These are phyloP conservation scores for Perizoma affinitatum DNA, from an alignment of 2,888 invertebrate genomes.

Conservation along the genomic window DNA sequence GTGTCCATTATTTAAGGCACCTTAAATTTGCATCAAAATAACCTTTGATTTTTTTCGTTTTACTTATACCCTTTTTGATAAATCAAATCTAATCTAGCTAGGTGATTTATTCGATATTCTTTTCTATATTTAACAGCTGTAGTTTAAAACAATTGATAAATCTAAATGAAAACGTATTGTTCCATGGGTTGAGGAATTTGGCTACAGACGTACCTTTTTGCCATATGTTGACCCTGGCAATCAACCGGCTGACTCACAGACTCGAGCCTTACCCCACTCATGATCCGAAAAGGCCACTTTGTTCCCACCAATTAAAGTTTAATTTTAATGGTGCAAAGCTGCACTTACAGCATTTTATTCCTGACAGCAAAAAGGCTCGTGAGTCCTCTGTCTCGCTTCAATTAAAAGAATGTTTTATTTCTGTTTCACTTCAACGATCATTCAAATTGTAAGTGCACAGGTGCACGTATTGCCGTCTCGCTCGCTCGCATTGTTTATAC, in stretches of 20 bases:
- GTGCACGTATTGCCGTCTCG: constrained; percentile 70
- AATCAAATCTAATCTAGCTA: no score
- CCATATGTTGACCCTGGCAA: constrained; percentile 82
- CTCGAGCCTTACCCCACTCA: constrained; percentile 39
- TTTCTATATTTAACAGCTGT: constrained; percentile 14
- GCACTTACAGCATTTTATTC: constrained; percentile 47
- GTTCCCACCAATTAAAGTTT: constrained; percentile 19
- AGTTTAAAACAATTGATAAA: constrained; percentile 33
- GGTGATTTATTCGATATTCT: constrained; percentile 13
- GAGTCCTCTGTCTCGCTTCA: constrained; percentile 60
- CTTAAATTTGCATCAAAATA: no score
- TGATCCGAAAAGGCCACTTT: constrained; percentile 39
- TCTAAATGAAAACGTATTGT: constrained; percentile 29
- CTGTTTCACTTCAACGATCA: constrained; percentile 64
- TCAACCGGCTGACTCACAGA: constrained; percentile 52
- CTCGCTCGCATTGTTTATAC: constrained; percentile 56
- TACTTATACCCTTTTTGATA: background rate
- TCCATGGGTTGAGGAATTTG: constrained; percentile 38
- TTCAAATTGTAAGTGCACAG: constrained; percentile 79
- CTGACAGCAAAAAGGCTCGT: constrained; percentile 40
- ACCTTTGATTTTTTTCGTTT: no score
- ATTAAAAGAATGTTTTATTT: constrained; percentile 72
- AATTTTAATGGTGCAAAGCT: constrained; percentile 37
- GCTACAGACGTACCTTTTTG: constrained; percentile 60
- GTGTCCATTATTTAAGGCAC: no score